Conservation (phyloP, 2,797 vertebrate genomes). For the Rhynchonycteris naso region DNA sequence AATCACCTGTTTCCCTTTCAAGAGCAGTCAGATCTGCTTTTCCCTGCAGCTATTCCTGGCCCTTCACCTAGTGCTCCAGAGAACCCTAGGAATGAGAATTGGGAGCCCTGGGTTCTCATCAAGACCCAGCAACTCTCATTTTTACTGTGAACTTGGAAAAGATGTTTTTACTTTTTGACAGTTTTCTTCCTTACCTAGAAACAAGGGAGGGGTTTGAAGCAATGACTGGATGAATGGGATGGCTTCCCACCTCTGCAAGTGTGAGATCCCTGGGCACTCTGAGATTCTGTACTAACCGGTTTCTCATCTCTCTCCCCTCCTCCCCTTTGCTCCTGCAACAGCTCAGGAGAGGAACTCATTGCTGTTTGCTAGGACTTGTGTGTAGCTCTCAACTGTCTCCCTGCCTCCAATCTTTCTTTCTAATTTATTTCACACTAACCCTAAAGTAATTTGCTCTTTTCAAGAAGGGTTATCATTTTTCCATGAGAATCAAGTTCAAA, state of each 20-base stretch:
- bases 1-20: neutral
- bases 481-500: neutral
- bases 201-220: neutral
- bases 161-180: neutral
- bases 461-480: conserved; percentile 14
- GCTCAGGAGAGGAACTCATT: neutral
- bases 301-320: neutral
- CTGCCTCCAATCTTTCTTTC: neutral
- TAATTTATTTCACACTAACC: neutral
- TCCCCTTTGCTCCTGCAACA: neutral
- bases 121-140: neutral
- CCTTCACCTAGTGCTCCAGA: neutral
- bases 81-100: neutral
- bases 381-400: neutral
- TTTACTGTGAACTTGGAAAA: conserved; percentile 24
- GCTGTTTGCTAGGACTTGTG: neutral
- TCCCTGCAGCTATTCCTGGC: neutral
- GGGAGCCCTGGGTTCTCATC: neutral
- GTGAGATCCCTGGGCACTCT: neutral
- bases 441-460: neutral
- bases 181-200: neutral
- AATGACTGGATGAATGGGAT: neutral
- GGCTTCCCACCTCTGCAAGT: neutral
- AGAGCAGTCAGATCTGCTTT: neutral
- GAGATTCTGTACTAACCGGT: neutral